Evolutionary conservation across 2,113 vertebrate genomes (phyloP), one percentile per base, ranked within the genome.

Genomic region (Lycaon pictus): DNA sequence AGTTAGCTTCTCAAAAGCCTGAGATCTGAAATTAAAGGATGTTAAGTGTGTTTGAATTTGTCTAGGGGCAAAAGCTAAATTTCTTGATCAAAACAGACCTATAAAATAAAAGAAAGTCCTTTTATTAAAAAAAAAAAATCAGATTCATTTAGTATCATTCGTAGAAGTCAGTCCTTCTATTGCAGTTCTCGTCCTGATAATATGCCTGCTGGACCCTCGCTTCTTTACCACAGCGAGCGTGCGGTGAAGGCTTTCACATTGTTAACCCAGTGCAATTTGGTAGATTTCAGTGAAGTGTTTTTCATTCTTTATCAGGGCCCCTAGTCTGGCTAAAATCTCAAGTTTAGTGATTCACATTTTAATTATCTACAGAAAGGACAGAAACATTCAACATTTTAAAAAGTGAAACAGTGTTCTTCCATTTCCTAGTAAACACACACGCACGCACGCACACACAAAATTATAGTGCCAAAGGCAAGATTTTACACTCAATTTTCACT

Each of bases 301-400:
- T 79, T 87, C 92, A 23, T 60, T 65, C 76, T 71, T 92, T 81
- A 93, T 23, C 71, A 95, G 63, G 60, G 51, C 22, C 80, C 58
- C 65, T 29, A 93, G 65, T 74, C 79, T 92, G 56, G 82, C 74
- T 88, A 94, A 92, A 88, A n/a, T 79, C 65, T 81, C 77, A 69
- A 65, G 43, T 89, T 92, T 43, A 81, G 10, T 79, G 35, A 86
- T 95, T 90, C 89, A 95, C 93, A 94, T 88, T 96, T 93, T 88
- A 88, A 83, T 84, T 83, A 85, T 80, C 60, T 94, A 53, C 23
- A 65, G 71, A 80, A 76, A 89, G 80, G 56, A 65, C 19, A 95
- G 25, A 88, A 88, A 95, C 56, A 92, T 37, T 88, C 72, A 88
- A 89, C 88, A 79, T 55, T 95, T 97, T 27, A 15, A 11, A 67